These are phyloP conservation scores for Irena cyanogastra DNA, from an alignment of 2,113 vertebrate genomes.

Conservation along the genomic window DNA sequence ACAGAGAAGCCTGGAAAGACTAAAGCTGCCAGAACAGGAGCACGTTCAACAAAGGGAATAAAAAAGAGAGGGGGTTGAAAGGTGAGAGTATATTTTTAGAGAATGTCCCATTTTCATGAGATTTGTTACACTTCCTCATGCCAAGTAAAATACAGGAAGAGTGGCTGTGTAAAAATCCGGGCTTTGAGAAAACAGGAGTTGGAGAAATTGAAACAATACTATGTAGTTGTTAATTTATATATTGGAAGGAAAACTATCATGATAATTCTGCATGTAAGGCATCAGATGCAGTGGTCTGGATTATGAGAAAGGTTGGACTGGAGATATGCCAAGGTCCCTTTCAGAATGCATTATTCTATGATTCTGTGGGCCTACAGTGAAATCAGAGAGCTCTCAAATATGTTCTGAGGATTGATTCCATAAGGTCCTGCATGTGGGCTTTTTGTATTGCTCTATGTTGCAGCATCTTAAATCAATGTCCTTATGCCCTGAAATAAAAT, in stretches of 20 bases:
- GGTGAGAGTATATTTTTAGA: slow-evolving; percentile 57
- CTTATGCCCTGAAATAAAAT: neutral
- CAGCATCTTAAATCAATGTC: neutral
- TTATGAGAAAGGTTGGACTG: neutral
- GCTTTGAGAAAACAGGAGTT: neutral
- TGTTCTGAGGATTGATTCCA: neutral
- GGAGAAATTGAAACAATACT: neutral
- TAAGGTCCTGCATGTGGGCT: neutral
- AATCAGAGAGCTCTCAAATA: neutral
- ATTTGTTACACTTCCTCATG: neutral
- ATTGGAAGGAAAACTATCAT: neutral
- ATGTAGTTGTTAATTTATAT: neutral
- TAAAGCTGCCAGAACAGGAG: slow-evolving; percentile 74
- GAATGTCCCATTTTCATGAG: neutral
- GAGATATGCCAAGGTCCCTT: neutral
- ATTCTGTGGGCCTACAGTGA: neutral
- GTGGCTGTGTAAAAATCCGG: neutral
- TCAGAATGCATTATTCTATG: neutral
- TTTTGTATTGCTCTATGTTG: neutral
- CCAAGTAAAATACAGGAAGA: neutral
- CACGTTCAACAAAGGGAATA: slow-evolving; percentile 59
- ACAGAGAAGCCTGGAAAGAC: slow-evolving; percentile 68
- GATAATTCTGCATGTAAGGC: neutral
- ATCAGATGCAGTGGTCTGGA: neutral
- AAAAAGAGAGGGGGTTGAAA: slow-evolving; percentile 67